Evolutionary conservation across 2,113 vertebrate species (phyloP).

Genomic region (Pardalotus punctatus): DNA sequence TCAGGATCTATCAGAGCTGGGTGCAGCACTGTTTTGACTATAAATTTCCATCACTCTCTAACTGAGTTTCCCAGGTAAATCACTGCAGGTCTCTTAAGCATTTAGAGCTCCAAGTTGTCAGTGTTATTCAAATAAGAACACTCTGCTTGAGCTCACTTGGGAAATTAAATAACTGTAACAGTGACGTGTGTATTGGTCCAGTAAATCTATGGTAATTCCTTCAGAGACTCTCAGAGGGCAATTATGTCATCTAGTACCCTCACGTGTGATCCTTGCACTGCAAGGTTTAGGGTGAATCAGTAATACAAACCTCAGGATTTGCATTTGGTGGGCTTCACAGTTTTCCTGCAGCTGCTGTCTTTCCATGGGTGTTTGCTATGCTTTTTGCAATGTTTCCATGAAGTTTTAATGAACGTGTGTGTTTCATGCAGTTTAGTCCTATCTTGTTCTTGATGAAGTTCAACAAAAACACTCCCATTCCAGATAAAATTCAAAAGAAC

Average conservation of each 20-base stretch:
- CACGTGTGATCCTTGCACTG: not conserved
- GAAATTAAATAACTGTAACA: constrained; percentile 28
- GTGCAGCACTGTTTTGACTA: not conserved
- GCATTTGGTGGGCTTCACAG: not conserved
- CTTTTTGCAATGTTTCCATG: not conserved
- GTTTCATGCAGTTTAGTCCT: not conserved
- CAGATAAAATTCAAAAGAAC: not conserved
- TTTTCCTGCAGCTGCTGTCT: not conserved
- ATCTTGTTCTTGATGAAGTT: not conserved
- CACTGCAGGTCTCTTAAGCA: not conserved
- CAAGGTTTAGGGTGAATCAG: not conserved
- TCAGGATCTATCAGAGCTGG: not conserved
- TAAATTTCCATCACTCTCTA: not conserved
- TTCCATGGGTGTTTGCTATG: not conserved
- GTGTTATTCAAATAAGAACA: constrained; percentile 8
- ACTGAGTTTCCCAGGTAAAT: not conserved
- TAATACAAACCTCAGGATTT: not conserved
- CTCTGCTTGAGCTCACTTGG: not conserved
- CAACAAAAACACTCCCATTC: not conserved
- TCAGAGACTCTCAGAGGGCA: not conserved
- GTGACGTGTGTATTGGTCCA: not conserved
- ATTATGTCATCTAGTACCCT: not conserved
- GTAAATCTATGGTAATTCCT: constrained; percentile 4
- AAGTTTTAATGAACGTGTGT: constrained; percentile 29
- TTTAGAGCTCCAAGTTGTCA: not conserved